These are phyloP conservation scores for Formicarius rufipectus DNA, from an alignment of 2,113 vertebrate species.

Conservation along the genomic window DNA sequence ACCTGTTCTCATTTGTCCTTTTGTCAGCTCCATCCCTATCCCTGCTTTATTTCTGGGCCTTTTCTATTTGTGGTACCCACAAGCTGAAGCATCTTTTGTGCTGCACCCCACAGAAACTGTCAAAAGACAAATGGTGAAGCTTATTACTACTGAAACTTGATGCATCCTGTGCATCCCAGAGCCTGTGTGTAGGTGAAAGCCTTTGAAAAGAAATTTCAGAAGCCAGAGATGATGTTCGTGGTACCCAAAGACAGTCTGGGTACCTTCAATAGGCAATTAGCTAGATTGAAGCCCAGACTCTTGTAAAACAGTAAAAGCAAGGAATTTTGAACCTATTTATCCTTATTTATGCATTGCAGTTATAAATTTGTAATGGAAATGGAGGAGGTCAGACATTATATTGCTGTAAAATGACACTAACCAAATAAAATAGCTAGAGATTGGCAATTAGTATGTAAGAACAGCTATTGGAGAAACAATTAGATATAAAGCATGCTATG, in stretches of 20 bases:
- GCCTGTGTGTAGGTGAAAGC: neutral
- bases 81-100: neutral
- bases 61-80: neutral
- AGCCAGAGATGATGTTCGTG: neutral
- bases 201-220: neutral
- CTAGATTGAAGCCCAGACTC: neutral
- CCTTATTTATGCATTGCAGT: neutral
- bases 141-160: neutral
- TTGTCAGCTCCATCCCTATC: neutral
- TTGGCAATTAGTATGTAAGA: neutral
- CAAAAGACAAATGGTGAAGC: neutral
- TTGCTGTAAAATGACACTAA: neutral
- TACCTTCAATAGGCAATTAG: neutral
- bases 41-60: neutral
- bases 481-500: neutral
- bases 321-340: neutral
- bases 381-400: neutral
- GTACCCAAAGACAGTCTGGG: neutral
- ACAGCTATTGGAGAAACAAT: conserved; percentile 26
- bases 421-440: neutral
- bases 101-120: neutral
- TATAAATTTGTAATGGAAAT: neutral
- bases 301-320: neutral
- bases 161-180: neutral
- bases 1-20: neutral